These are phyloP conservation scores for Bagarius yarrelli DNA, from an alignment of 2,113 vertebrate species.

Conservation along the genomic window DNA sequence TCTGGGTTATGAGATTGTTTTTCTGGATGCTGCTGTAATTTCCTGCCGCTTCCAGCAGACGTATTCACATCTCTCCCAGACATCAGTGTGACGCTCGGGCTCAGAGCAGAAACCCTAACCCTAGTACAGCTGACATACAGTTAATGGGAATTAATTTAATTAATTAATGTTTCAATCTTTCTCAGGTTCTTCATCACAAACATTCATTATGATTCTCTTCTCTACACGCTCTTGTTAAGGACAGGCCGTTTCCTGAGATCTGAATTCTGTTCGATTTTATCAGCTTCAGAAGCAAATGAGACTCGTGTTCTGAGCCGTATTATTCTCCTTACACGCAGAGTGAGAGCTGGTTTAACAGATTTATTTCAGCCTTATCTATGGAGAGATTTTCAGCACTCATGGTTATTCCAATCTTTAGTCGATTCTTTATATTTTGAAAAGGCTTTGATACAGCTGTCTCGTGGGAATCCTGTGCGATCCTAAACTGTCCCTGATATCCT, in stretches of 20 bases:
- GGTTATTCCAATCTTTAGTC: not conserved
- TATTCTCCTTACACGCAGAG: not conserved
- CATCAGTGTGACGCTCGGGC: constrained; percentile 10
- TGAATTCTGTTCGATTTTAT: not conserved
- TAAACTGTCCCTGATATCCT: too few relatives aligned
- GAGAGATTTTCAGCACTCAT: not conserved
- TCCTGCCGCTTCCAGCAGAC: constrained; percentile 23
- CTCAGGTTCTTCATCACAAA: too few relatives aligned
- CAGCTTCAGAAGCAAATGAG: not conserved
- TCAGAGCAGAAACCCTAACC: not conserved
- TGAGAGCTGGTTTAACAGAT: not conserved
- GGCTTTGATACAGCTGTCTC: not conserved
- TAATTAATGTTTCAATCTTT: not conserved
- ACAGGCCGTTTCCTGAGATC: too few relatives aligned
- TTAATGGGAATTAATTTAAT: not conserved
- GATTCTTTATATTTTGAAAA: not conserved
- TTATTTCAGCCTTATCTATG: not conserved
- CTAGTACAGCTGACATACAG: not conserved
- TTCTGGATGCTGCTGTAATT: constrained; percentile 17
- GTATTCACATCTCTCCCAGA: constrained; percentile 24
- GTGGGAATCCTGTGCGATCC: too few relatives aligned
- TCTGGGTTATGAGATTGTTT: not conserved
- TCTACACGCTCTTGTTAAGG: not conserved
- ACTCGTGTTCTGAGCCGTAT: not conserved
- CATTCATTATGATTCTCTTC: not conserved